These are phyloP conservation scores for Channallabes apus DNA, from an alignment of 2,797 vertebrate genomes.

Conservation along the genomic window DNA sequence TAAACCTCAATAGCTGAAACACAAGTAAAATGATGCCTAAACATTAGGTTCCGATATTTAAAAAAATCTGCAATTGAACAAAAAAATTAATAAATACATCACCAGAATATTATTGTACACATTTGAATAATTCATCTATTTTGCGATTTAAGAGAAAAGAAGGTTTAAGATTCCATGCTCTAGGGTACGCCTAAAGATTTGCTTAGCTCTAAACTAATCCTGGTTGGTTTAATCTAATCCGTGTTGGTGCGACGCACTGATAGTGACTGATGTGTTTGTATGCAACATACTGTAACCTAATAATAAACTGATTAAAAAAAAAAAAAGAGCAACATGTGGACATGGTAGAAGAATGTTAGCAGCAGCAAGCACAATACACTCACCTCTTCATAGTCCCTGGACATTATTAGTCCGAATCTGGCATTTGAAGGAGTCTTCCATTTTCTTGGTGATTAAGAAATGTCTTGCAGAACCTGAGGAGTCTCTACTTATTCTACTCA, in stretches of 20 bases:
- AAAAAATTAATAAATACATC: neutral
- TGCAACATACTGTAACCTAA: neutral
- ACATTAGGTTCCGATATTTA: neutral
- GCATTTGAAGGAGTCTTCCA: slow-evolving; percentile 69
- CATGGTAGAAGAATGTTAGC: slow-evolving; percentile 19
- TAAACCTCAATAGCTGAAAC: neutral
- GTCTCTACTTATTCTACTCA: slow-evolving; percentile 45
- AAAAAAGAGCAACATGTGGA: neutral
- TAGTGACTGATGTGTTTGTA: neutral
- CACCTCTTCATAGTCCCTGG: slow-evolving; percentile 84
- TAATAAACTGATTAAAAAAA: neutral
- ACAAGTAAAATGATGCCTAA: neutral
- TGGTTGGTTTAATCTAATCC: neutral
- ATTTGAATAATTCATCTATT: neutral
- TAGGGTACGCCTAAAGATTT: neutral
- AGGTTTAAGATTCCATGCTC: neutral
- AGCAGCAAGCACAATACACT: slow-evolving; percentile 20
- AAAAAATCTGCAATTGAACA: neutral
- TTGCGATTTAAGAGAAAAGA: neutral
- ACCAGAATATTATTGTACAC: neutral
- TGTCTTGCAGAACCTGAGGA: slow-evolving; percentile 61
- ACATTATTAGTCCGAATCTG: slow-evolving; percentile 76
- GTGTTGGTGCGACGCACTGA: neutral
- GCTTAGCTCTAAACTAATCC: neutral
- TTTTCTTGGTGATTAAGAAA: slow-evolving; percentile 71